Evolutionary conservation across 2,888 invertebrate genomes (phyloP).

Genomic region (Chouioia cunea): DNA sequence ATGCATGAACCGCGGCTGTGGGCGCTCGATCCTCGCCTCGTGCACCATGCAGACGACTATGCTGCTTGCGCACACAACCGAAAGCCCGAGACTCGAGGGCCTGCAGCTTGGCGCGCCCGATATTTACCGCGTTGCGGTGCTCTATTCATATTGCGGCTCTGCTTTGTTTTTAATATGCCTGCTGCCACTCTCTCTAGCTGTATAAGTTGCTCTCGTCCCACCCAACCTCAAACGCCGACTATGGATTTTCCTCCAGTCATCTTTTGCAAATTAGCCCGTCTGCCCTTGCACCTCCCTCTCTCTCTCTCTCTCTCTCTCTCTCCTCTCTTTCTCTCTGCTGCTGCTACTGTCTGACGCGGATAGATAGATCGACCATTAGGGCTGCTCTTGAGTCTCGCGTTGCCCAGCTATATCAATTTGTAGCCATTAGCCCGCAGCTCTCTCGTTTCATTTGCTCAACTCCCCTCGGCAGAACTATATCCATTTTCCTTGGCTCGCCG

Average conservation of each 20-base stretch:
- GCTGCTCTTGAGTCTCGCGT: constrained; percentile 64
- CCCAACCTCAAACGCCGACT: constrained; percentile 6
- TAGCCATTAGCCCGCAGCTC: constrained; percentile 62
- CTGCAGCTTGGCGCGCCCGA: too few relatives aligned
- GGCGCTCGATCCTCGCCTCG: constrained; percentile 60
- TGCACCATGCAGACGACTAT: too few relatives aligned
- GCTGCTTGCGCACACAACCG: too few relatives aligned
- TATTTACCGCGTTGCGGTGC: constrained; percentile 61
- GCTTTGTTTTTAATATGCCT: constrained; percentile 51
- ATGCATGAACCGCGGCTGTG: constrained; percentile 66
- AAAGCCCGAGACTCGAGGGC: too few relatives aligned
- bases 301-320: constrained; percentile 5
- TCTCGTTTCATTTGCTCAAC: constrained; percentile 10
- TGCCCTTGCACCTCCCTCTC: not conserved
- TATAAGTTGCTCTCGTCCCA: too few relatives aligned
- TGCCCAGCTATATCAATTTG: constrained; percentile 65
- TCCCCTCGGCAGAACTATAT: not conserved
- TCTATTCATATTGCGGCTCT: constrained; percentile 68
- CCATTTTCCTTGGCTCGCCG: too few relatives aligned
- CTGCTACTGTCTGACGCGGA: constrained; percentile 60
- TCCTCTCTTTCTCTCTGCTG: not conserved
- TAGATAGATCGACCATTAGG: constrained; percentile 67
- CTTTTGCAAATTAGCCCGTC: constrained; percentile 28
- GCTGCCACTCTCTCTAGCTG: too few relatives aligned
- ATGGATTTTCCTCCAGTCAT: constrained; percentile 16